These are phyloP conservation scores for Lutraria lutraria DNA, from an alignment of 2,888 invertebrate species.

Conservation along the genomic window DNA sequence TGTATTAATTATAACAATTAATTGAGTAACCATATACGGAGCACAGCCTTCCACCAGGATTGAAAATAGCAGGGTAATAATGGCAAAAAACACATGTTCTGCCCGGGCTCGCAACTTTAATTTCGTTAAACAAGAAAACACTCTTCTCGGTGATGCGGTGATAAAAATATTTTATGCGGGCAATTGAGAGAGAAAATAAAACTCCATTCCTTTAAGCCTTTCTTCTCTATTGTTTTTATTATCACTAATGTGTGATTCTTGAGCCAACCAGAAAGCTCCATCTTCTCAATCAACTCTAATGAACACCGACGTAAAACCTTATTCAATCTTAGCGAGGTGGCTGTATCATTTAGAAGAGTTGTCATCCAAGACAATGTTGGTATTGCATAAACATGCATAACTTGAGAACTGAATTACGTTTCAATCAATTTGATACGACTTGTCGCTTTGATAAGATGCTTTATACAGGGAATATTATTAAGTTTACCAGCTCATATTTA, in stretches of 20 bases:
- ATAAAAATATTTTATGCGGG: background rate
- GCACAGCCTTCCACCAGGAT: too few species aligned
- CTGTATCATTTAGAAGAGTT: background rate
- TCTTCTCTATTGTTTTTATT: slow-evolving; percentile 4
- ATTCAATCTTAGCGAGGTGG: background rate
- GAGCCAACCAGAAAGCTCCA: background rate
- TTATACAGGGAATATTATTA: background rate
- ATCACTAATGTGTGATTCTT: background rate
- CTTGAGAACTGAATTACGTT: background rate
- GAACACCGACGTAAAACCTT: background rate
- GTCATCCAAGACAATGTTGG: background rate
- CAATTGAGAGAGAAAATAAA: background rate
- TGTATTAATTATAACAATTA: too few species aligned
- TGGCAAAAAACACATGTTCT: too few species aligned
- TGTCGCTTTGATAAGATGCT: background rate
- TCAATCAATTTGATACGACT: background rate
- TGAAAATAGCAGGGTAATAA: too few species aligned
- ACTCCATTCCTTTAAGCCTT: background rate
- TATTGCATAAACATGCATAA: background rate
- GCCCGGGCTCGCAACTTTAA: background rate
- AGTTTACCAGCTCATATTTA: background rate
- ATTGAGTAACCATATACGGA: too few species aligned
- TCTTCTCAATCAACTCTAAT: background rate
- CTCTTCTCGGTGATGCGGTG: background rate
- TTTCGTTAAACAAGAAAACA: background rate